Conservation (phyloP, 2,888 invertebrate species). For the Drosophila borealis region DNA sequence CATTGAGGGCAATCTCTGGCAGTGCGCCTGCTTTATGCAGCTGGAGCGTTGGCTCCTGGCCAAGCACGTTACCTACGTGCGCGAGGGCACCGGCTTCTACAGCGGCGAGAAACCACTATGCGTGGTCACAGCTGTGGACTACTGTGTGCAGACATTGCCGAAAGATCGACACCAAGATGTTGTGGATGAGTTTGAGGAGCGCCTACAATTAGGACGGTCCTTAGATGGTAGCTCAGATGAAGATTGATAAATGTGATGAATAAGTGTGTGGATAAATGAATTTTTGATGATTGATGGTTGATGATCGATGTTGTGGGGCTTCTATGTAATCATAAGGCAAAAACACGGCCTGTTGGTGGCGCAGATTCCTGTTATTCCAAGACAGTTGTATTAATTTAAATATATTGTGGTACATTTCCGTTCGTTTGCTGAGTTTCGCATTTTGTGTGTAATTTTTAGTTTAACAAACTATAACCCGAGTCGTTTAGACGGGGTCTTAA, state of each 20-base stretch:
- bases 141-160: slow-evolving; percentile 73
- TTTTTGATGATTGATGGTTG: background rate
- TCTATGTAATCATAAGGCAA: slow-evolving; percentile 5
- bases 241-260: slow-evolving; percentile 31
- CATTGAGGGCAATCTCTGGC: slow-evolving; percentile 84
- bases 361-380: slow-evolving; percentile 24
- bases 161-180: slow-evolving; percentile 65
- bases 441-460: slow-evolving; percentile 63
- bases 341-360: slow-evolving; percentile 5
- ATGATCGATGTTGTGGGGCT: background rate
- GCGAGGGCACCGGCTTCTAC: slow-evolving; percentile 71
- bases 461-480: slow-evolving; percentile 71
- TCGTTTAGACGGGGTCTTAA: slow-evolving; percentile 71
- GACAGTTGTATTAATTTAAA: slow-evolving; percentile 47
- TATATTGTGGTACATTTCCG: slow-evolving; percentile 42
- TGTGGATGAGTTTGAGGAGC: slow-evolving; percentile 70
- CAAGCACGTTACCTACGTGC: slow-evolving; percentile 66
- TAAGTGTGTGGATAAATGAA: slow-evolving; percentile 14
- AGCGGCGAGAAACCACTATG: slow-evolving; percentile 80
- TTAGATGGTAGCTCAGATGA: slow-evolving; percentile 12
- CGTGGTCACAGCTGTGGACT: slow-evolving; percentile 70
- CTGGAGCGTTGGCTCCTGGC: slow-evolving; percentile 69
- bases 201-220: slow-evolving; percentile 19
- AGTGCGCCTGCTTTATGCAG: slow-evolving; percentile 80
- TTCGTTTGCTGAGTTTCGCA: slow-evolving; percentile 53